phyloP scores from a whole-genome alignment of 2,113 vertebrate genomes.

The Melierax canorus region DNA sequence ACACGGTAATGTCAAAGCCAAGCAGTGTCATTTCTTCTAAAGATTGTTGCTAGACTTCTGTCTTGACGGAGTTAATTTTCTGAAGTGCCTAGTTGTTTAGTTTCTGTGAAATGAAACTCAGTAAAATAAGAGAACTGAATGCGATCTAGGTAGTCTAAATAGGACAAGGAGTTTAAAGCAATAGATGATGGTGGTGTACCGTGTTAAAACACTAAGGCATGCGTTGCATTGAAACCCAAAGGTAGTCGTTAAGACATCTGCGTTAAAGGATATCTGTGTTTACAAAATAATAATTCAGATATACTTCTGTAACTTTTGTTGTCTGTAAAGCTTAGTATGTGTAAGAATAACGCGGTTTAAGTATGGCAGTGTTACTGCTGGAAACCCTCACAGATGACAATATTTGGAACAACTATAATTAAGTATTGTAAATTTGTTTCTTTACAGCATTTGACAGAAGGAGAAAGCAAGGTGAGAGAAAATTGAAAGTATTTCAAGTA shows the following conservation, averaged over 20 bases:
- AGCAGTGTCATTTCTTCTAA: not conserved
- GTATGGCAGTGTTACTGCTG: not conserved
- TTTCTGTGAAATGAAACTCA: not conserved
- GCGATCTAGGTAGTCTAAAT: not conserved
- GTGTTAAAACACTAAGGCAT: not conserved
- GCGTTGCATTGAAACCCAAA: accelerated
- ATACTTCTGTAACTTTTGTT: not conserved
- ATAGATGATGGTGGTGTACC: not conserved
- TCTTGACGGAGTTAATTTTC: not conserved
- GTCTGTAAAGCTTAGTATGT: not conserved
- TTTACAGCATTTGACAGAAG: not conserved
- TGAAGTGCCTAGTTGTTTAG: not conserved
- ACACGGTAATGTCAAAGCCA: not conserved
- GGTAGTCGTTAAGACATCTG: not conserved
- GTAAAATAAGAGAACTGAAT: not conserved
- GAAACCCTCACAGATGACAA: not conserved
- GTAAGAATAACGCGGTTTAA: not conserved
- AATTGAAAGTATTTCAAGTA: not conserved
- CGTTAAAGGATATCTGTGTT: not conserved
- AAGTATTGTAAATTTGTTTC: not conserved
- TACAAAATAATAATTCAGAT: not conserved
- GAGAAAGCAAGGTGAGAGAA: slow-evolving; percentile 1
- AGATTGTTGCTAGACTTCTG: not conserved
- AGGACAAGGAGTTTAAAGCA: not conserved
- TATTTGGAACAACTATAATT: not conserved